Conservation (phyloP, 2,113 vertebrate species). For the Cercocebus atys region DNA sequence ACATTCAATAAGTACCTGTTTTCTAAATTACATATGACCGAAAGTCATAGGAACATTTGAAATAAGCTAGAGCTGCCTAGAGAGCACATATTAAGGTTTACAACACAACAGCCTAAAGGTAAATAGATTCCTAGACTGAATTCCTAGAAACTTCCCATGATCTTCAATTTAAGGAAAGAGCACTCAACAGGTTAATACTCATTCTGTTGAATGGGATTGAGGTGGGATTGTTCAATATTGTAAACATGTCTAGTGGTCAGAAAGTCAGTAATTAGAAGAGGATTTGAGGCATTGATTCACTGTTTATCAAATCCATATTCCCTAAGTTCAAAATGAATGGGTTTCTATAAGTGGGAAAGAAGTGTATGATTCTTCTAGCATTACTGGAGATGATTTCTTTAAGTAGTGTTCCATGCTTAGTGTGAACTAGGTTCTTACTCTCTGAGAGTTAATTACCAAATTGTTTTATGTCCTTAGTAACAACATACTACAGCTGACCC, state of each 20-base stretch:
- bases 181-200: not conserved
- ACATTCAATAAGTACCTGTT: not conserved
- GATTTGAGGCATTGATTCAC: not conserved
- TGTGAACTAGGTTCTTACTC: not conserved
- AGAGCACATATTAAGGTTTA: not conserved
- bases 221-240: not conserved
- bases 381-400: not conserved
- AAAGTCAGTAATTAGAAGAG: not conserved
- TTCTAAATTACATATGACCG: not conserved
- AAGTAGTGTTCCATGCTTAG: not conserved
- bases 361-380: not conserved
- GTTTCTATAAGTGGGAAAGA: not conserved
- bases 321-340: not conserved
- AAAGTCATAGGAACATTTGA: not conserved
- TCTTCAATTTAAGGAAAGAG: not conserved
- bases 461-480: not conserved
- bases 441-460: not conserved
- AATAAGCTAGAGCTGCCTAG: not conserved
- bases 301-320: not conserved
- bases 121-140: not conserved
- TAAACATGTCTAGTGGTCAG: not conserved
- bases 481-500: not conserved
- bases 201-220: not conserved
- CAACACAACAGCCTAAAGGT: not conserved
- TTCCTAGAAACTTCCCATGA: not conserved